Evolutionary conservation across 2,113 vertebrate genomes (phyloP).

Genomic region (Equus przewalskii): DNA sequence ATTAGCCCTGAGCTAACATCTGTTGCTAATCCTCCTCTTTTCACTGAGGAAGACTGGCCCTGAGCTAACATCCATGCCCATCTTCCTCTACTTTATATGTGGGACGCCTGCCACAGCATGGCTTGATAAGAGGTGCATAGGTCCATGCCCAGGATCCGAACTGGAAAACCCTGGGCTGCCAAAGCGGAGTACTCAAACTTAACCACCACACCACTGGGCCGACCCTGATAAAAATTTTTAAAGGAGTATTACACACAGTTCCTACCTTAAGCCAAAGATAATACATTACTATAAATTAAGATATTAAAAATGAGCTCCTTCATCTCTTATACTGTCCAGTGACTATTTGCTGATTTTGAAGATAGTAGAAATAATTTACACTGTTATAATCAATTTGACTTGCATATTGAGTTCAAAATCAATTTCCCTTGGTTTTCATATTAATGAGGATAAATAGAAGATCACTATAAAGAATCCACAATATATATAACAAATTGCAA

Average conservation of each 20-base stretch:
- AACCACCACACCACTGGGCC: no score
- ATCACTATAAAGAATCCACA: not conserved
- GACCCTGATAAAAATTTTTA: not conserved
- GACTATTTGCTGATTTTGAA: constrained; percentile 56
- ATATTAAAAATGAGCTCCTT: not conserved
- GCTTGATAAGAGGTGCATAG: no score
- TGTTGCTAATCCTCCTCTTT: no score
- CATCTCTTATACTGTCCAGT: not conserved
- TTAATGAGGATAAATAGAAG: not conserved
- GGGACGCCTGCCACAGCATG: no score
- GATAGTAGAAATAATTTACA: not conserved
- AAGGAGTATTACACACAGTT: not conserved
- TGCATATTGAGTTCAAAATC: constrained; percentile 25
- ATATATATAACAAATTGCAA: not conserved
- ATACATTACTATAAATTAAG: constrained; percentile 6
- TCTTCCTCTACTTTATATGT: no score
- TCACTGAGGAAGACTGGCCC: no score
- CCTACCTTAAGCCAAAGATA: not conserved
- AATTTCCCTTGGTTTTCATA: not conserved
- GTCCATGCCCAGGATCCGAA: no score
- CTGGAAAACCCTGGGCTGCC: no score
- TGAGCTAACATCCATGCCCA: no score
- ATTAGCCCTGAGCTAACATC: no score
- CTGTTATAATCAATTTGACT: not conserved
- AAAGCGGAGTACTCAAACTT: no score